Conservation (phyloP, 2,113 vertebrate genomes). For the Bungarus multicinctus region DNA sequence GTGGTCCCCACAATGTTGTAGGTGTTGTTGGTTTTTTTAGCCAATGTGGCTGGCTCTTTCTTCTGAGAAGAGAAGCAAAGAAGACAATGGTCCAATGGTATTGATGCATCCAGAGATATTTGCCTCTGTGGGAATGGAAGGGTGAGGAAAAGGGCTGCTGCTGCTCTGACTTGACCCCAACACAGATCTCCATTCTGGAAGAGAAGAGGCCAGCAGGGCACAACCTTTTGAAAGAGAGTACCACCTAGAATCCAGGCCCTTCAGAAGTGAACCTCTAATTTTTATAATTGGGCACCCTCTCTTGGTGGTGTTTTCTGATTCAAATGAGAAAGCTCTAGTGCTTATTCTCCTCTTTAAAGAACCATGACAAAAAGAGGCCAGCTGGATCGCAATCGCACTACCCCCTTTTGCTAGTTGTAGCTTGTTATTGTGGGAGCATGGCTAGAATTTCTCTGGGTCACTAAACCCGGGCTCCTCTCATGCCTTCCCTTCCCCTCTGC, state of each 20-base stretch:
- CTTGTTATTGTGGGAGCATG: neutral
- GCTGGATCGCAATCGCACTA: neutral
- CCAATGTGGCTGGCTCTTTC: conserved; percentile 85
- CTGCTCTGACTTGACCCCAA: neutral
- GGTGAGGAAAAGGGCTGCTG: neutral
- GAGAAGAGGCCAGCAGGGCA: neutral
- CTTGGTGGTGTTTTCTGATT: neutral
- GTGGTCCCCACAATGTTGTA: conserved; percentile 99
- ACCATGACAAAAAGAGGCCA: neutral
- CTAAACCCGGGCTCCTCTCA: neutral
- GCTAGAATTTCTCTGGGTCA: neutral
- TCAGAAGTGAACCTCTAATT: neutral
- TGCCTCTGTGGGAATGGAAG: neutral
- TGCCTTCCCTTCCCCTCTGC: neutral
- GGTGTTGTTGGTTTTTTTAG: conserved; percentile 95
- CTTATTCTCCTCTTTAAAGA: neutral
- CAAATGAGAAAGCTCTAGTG: neutral
- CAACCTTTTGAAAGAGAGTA: neutral
- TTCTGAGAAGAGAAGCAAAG: conserved; percentile 74
- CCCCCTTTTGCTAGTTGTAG: neutral
- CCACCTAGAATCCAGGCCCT: neutral
- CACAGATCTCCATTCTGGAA: neutral
- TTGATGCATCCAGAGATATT: neutral
- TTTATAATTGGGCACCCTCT: neutral
- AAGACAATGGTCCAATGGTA: neutral